Evolutionary conservation across 2,113 vertebrate genomes (phyloP), one percentile per base, ranked within the genome.

Genomic region (Gambusia holbrooki): DNA sequence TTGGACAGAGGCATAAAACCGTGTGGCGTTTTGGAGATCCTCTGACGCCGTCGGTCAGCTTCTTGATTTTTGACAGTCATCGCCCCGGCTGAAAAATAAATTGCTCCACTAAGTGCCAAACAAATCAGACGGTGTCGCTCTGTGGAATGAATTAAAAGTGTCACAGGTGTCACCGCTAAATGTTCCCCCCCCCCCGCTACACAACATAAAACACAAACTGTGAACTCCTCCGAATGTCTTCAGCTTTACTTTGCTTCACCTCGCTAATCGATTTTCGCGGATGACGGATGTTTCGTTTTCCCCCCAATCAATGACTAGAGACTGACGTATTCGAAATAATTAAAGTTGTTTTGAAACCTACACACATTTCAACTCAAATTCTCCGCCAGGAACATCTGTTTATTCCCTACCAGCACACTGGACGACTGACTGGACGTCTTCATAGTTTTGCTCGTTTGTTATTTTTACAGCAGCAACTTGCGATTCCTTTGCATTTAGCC

Each of bases 141-240:
- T n/a, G 35, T 33, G 37, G 22, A 66, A 40, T 40, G 9, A 66
- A 66, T 66, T 66, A 66, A 66, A 40, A 40, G 5, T 66, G 64
- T 40, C 33, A 40, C 27, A 35, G 6, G 64, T 14, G 25, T 66
- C 33, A 5, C 32, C 63, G 10, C 63, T 66, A 40, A 66, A 66
- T 66, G 35, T n/a, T 51, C n/a, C 27, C 27, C 10, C 45, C 45
- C 30, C 10, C 28, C 67, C 45, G 0, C 35, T 33, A 35, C 9
- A 10, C 35, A 35, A 54, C 48, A 54, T 54, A 22, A 69, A 19
- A 69, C 45, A 51, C 27, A 51, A 48, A 9, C 22, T 6, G 10
- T n/a, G 29, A 66, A 32, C 48, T 54, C 17, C 2, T 69, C 19
- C 32, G 11, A 29, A 32, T 69, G 67, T 30, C 67, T 54, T 32